Evolutionary conservation across 1,140 invertebrate species (phyloP), one percentile per base, ranked within the genome.

Genomic region (Penaeus indicus): DNA sequence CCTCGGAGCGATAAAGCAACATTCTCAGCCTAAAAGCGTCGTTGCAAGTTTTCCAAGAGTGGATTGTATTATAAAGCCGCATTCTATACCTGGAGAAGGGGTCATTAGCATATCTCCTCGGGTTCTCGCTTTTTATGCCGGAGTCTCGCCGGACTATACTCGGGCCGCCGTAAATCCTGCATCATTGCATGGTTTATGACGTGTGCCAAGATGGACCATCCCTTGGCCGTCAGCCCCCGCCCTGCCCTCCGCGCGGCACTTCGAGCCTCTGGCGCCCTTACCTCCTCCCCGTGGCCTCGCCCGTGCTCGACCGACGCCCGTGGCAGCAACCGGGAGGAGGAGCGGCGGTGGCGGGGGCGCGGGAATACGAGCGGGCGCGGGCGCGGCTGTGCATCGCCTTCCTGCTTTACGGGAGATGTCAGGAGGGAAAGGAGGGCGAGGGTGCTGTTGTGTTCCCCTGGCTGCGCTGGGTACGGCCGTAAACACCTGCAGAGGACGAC

Each of bases 61-160:
- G 85, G 85, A 87, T 87, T 87, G 78, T 87, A 81, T 87, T 87
- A 82, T 87, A 87, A 87, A 80, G 78, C 85, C 85, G 80, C 85
- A 87, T 87, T 87, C 85, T 87, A 79, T 87, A 69, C 85, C 78
- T 84, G 86, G 86, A 84, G 72, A 88, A 83, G 81, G 81, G 86
- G 79, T 84, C 86, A 84, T 88, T 88, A 88, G 86, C 86, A 88
- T 88, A 72, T 88, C 86, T 84, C 81, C 69, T 25, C 69, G 82
- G 81, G 27, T 63, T 75, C 81, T 88, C 61, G 72, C 47, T 87
- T 87, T 87, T 87, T 87, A 87, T 87, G 85, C 62, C 81, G 42
- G 38, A 81, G 78, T 87, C 85, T 61, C 61, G 32, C 38, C 62
- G 78, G 81, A 87, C 85, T 81, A 82, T 78, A 87, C 85, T 79